Evolutionary conservation across 2,797 vertebrate genomes (phyloP), one percentile per base, ranked within the genome.

Genomic region (Dryobates pubescens): DNA sequence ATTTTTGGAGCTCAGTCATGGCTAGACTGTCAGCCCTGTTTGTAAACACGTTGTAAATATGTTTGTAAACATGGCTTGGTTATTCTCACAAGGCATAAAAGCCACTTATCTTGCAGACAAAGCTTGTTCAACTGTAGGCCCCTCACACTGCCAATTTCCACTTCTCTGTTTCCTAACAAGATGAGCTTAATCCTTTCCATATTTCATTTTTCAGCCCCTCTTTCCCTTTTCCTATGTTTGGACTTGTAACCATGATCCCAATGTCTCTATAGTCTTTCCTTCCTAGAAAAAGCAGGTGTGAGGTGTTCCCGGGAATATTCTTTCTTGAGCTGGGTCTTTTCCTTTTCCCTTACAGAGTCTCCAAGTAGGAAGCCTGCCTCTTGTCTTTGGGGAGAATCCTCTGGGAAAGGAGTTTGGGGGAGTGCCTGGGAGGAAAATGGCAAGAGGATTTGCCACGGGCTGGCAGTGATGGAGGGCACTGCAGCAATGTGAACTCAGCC

Each of bases 31-130:
- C 86, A 95, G 77, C 75, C 67, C 85, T 95, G 96, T 97, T 95
- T 97, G 96, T 95, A 95, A 97, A 96, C 80, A 96, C 12, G 13
- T 51, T 51, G 23, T 51, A 51, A 51, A 51, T 51, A 51, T 94
- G 96, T 97, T 95, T 97, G 96, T 95, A 96, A 97, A 96, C 82
- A 96, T 3, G 17, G 68, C 61, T 91, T 83, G 96, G 74, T 54
- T 91, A 70, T 86, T 61, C 79, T 91, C 51, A 89, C 29, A 15
- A 74, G 69, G 68, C 93, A 78, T 69, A 92, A 94, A 94, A 91
- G 34, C 27, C 54, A 68, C 51, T 91, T 92, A 70, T 30, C 69
- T 75, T 64, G 56, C 69, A 81, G 89, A 87, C 54, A 92, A 89
- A 82, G 9, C 65, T 78, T 88, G 54, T 92, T 92, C 62, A 71